Evolutionary conservation across 2,888 invertebrate genomes (phyloP), one percentile per base, ranked within the genome.

Genomic region (Empis stercorea): DNA sequence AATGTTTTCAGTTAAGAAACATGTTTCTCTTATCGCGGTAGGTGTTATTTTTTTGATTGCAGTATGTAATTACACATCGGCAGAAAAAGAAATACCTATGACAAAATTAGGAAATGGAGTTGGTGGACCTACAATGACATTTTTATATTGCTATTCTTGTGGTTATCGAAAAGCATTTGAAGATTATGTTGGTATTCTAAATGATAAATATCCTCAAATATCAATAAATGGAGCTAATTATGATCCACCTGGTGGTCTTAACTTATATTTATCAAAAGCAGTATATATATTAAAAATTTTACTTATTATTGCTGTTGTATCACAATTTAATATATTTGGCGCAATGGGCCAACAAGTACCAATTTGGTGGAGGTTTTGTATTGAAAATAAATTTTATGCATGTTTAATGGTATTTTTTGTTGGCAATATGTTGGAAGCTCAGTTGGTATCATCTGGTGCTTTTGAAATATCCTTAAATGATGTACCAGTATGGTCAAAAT

Each of bases 401-500:
- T 93, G 93, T 65, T 82, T 97, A 78, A 93, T 99, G 89, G 76
- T 94, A 62, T 99, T 96, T 71, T 95, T 99, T 70, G 70, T 70
- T 34, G 68, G 87, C 54, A 99, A 97, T 68, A 87, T 93, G 66
- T 73, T 97, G 46, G 99, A 99, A 72, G 87, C 88, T 2, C 93
- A 95, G 64, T 68, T 87, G 34, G 78, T 86, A 44, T 82, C 85
- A 48, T 85, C 86, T 1, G 87, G 99, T 51, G 99, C 99, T 47
- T 99, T 97, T 74, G 96, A 97, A 74, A 89, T 96, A 61, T 80
- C 82, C 46, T 79, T 93, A 43, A 91, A 94, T 70, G 93, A 94
- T 73, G 92, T 97, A 62, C 96, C 95, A 43, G 83, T 99, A 30
- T 99, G 99, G 99, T 97, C 96, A 0, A 99, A 99, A 73, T 65